Percentiles rank a stretch among this genome's conserved stretches.
Conservation (phyloP, 2,113 vertebrate species). For the Chaetorhynchus papuensis region DNA sequence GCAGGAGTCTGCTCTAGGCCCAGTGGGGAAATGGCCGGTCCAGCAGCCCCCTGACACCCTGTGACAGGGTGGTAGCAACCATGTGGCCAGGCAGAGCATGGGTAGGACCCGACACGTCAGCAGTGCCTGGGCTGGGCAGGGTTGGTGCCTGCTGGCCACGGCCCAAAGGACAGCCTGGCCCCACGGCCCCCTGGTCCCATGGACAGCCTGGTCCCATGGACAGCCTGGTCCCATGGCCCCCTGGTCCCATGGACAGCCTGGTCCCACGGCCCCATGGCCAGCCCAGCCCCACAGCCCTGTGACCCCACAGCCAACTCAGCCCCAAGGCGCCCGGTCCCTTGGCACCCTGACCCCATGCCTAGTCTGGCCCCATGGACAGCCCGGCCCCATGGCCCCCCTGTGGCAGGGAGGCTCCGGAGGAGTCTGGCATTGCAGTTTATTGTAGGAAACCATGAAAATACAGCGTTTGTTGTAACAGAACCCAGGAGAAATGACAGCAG, state of each 20-base stretch:
- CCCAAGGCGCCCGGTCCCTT: too few relatives aligned
- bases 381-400: accelerated
- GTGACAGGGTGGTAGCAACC: not conserved
- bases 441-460: constrained; percentile 65
- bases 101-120: not conserved
- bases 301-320: not conserved
- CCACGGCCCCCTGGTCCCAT: not conserved
- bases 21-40: not conserved
- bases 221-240: not conserved
- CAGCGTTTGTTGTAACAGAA: constrained; percentile 19
- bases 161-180: not conserved
- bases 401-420: accelerated
- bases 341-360: not conserved
- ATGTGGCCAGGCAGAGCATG: accelerated
- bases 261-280: not conserved
- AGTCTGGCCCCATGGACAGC: not conserved
- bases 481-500: constrained; percentile 15
- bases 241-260: not conserved
- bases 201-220: not conserved
- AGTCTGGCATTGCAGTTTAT: constrained; percentile 43
- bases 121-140: not conserved
- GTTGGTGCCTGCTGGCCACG: not conserved
- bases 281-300: not conserved
- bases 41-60: not conserved
- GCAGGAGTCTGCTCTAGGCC: not conserved